These are phyloP conservation scores for Tyto alba DNA, from an alignment of 2,113 vertebrate genomes.

Conservation along the genomic window DNA sequence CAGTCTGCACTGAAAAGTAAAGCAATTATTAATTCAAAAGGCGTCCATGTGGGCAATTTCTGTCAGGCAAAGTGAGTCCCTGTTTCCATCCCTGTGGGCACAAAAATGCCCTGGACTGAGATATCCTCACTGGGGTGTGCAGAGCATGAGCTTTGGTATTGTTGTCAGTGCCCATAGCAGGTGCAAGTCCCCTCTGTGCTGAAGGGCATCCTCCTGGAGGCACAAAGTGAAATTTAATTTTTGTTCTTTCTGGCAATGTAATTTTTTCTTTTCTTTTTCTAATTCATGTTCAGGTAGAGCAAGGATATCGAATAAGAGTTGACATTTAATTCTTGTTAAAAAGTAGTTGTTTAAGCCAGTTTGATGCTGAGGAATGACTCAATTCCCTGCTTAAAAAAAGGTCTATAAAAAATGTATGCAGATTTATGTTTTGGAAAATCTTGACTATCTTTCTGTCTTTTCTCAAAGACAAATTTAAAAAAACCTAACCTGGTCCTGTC, in stretches of 20 bases:
- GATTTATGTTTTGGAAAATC: background rate
- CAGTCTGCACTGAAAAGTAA: background rate
- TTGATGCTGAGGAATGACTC: background rate
- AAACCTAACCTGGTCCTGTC: background rate
- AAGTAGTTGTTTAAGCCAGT: background rate
- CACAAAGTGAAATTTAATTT: background rate
- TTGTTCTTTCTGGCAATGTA: background rate
- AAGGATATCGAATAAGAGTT: background rate
- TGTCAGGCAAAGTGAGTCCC: background rate
- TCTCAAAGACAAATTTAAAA: background rate
- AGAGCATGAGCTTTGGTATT: background rate
- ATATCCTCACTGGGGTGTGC: background rate
- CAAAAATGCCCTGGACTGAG: background rate
- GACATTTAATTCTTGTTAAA: background rate
- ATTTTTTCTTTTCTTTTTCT: background rate
- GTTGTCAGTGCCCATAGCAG: background rate
- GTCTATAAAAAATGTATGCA: background rate
- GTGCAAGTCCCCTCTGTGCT: background rate
- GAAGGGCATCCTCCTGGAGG: background rate
- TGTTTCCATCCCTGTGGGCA: background rate
- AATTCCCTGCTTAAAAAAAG: background rate
- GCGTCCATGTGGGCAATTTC: background rate
- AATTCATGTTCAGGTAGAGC: background rate
- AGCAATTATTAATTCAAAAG: background rate
- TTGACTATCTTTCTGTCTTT: background rate